Conservation (phyloP, 2,113 vertebrate genomes). For the Daubentonia madagascariensis region DNA sequence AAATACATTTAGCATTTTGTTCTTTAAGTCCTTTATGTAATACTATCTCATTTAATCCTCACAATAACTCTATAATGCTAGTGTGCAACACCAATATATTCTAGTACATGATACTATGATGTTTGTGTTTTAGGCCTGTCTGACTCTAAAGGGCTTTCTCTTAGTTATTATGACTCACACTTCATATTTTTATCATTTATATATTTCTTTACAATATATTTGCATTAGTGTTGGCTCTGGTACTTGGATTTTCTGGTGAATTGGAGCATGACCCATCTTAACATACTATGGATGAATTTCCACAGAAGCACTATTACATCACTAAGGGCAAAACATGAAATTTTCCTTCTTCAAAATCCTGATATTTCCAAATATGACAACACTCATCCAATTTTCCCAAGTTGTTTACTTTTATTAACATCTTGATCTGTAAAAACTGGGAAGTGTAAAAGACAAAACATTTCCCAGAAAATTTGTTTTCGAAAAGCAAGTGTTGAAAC, state of each 20-base stretch:
- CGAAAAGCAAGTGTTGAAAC: conserved; percentile 50
- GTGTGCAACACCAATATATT: not conserved
- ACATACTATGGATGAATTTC: not conserved
- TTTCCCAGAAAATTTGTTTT: conserved; percentile 45
- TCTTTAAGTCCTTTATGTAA: conserved; percentile 9
- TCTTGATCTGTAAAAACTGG: conserved; percentile 50
- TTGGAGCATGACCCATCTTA: not conserved
- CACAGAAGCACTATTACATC: not conserved
- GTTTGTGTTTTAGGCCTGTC: not conserved
- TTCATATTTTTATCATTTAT: not conserved
- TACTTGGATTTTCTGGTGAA: not conserved
- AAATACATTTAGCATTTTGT: not conserved
- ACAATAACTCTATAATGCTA: not conserved
- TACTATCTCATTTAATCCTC: not conserved
- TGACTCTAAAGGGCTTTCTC: not conserved
- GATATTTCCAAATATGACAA: conserved; percentile 40
- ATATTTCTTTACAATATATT: not conserved
- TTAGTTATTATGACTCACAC: not conserved
- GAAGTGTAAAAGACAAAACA: conserved; percentile 60
- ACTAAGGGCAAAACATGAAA: not conserved
- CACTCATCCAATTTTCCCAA: not conserved
- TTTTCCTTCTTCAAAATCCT: conserved; percentile 36
- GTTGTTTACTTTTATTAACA: conserved; percentile 61
- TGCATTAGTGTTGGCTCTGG: not conserved
- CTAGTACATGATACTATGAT: not conserved